Evolutionary conservation across 2,113 vertebrate species (phyloP).

Genomic region (Bambusicola thoracicus): DNA sequence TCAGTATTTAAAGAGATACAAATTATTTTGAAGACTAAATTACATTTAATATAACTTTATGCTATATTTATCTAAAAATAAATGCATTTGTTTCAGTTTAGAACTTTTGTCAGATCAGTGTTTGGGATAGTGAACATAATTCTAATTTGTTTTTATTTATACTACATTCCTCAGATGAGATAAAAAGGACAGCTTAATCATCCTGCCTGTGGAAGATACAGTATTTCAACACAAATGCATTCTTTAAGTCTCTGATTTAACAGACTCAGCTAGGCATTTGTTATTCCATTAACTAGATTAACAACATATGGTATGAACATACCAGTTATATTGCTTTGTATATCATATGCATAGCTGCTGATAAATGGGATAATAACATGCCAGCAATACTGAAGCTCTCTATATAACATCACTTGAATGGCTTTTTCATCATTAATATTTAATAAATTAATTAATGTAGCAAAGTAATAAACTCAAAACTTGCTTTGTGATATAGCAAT

Average conservation of each 20-base stretch:
- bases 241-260: conserved; percentile 11
- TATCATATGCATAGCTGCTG: conserved; percentile 4
- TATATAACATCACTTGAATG: conserved; percentile 42
- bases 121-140: not conserved
- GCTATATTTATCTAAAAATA: not conserved
- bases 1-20: not conserved
- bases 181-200: conserved; percentile 6
- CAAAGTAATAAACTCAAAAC: conserved; percentile 56
- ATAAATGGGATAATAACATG: conserved; percentile 48
- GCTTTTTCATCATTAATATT: conserved; percentile 75
- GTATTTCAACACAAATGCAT: not conserved
- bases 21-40: not conserved
- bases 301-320: conserved; percentile 13
- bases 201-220: not conserved
- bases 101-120: not conserved
- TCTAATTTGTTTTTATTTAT: not conserved
- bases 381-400: conserved; percentile 33
- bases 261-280: conserved; percentile 35
- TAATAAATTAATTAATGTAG: conserved; percentile 76
- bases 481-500: not conserved
- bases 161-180: not conserved
- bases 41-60: not conserved
- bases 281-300: conserved; percentile 69
- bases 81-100: not conserved
- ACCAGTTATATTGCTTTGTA: conserved; percentile 25